phyloP scores from a whole-genome alignment of 2,797 vertebrate species.

The Phalloptychus januarius region DNA sequence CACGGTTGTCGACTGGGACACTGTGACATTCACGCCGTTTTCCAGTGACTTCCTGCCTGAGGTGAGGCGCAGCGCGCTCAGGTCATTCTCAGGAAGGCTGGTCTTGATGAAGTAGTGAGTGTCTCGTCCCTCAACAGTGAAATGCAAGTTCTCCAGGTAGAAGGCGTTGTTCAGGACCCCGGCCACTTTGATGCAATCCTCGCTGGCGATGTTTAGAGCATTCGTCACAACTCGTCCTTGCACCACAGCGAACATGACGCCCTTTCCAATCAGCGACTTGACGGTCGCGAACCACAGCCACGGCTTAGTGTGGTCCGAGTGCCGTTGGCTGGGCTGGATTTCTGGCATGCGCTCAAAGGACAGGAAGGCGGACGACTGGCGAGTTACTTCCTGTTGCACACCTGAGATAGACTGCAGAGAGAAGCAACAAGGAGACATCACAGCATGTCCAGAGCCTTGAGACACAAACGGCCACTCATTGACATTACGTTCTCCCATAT shows the following conservation, averaged over 20 bases:
- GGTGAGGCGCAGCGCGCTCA: slow-evolving; percentile 91
- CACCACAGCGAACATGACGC: slow-evolving; percentile 96
- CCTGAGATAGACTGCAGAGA: slow-evolving; percentile 91
- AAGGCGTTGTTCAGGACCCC: slow-evolving; percentile 96
- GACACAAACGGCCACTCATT: neutral
- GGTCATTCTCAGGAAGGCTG: slow-evolving; percentile 93
- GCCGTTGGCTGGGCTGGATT: slow-evolving; percentile 88
- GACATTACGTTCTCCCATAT: neutral
- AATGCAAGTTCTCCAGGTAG: slow-evolving; percentile 97
- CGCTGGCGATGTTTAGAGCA: slow-evolving; percentile 95
- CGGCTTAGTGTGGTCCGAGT: slow-evolving; percentile 81
- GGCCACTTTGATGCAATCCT: slow-evolving; percentile 99
- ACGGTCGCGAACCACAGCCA: slow-evolving; percentile 97
- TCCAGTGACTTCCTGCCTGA: slow-evolving; percentile 94
- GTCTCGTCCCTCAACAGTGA: slow-evolving; percentile 94
- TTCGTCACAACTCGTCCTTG: slow-evolving; percentile 96
- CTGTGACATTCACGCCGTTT: slow-evolving; percentile 95
- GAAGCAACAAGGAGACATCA: slow-evolving; percentile 1
- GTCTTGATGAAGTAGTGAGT: slow-evolving; percentile 99
- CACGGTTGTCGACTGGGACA: slow-evolving; percentile 96
- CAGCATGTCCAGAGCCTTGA: neutral
- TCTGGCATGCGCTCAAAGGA: slow-evolving; percentile 97
- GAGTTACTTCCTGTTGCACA: slow-evolving; percentile 94
- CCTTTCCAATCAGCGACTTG: slow-evolving; percentile 95
- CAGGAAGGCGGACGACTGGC: slow-evolving; percentile 92